Evolutionary conservation across 2,888 invertebrate species (phyloP).

Genomic region (Acrobeloides nanus): DNA sequence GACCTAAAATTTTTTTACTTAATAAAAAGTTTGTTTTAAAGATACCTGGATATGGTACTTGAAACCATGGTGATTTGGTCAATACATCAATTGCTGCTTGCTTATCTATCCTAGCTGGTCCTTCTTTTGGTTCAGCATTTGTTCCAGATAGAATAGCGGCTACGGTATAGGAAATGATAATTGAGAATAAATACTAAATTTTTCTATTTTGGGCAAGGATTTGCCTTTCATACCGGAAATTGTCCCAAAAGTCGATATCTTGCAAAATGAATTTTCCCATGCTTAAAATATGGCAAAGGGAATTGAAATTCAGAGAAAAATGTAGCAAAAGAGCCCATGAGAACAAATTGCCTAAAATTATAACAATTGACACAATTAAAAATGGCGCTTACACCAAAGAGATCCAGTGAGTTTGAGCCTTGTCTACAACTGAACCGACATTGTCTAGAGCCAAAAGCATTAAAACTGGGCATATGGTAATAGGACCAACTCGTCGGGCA

Average conservation of each 20-base stretch:
- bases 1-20: constrained; percentile 16
- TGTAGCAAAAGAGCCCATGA: constrained; percentile 35
- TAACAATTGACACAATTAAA: not conserved
- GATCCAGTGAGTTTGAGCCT: constrained; percentile 40
- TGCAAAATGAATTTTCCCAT: constrained; percentile 17
- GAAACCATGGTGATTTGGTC: constrained; percentile 33
- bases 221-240: constrained; percentile 28
- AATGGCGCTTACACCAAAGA: constrained; percentile 33
- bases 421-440: constrained; percentile 37
- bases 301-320: constrained; percentile 36
- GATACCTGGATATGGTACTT: constrained; percentile 37
- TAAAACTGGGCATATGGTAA: constrained; percentile 46
- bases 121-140: constrained; percentile 26
- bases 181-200: constrained; percentile 34
- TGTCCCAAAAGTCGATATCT: constrained; percentile 33
- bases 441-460: constrained; percentile 34
- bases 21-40: too few species aligned
- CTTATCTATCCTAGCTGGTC: constrained; percentile 33
- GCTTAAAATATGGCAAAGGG: constrained; percentile 31
- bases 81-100: constrained; percentile 30
- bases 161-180: constrained; percentile 32
- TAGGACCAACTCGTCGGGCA: constrained; percentile 38
- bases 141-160: constrained; percentile 33
- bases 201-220: not conserved
- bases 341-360: constrained; percentile 32